Evolutionary conservation across 2,888 invertebrate genomes (phyloP).

Genomic region (Cheilosia urbana): DNA sequence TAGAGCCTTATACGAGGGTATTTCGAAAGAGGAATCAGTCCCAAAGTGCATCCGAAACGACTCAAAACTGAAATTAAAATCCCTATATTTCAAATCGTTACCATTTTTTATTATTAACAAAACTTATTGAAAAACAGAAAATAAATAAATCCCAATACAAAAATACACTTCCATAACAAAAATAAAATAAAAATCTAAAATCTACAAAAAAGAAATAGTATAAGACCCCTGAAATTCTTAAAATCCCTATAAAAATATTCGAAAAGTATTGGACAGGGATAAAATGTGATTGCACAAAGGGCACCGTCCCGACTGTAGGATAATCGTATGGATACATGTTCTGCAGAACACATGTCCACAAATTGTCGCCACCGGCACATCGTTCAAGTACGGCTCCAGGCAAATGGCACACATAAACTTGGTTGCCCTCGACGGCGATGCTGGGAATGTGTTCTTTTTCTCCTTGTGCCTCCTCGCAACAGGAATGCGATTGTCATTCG

Average conservation of each 20-base stretch:
- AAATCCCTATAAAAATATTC: slow-evolving; percentile 53
- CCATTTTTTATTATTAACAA: background rate
- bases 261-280: slow-evolving; percentile 5
- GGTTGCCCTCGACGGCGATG: background rate
- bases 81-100: too few species aligned
- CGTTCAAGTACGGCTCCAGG: slow-evolving; percentile 44
- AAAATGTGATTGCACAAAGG: slow-evolving; percentile 39
- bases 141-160: slow-evolving; percentile 15
- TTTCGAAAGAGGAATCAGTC: too few species aligned
- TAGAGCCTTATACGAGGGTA: too few species aligned
- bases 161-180: slow-evolving; percentile 37
- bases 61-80: too few species aligned
- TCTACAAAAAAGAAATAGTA: background rate
- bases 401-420: slow-evolving; percentile 42
- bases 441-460: slow-evolving; percentile 1
- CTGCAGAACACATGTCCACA: slow-evolving; percentile 59
- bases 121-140: background rate
- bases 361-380: slow-evolving; percentile 50
- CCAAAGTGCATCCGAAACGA: too few species aligned
- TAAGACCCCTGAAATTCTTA: background rate
- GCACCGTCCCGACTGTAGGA: slow-evolving; percentile 30
- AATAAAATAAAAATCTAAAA: background rate
- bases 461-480: background rate
- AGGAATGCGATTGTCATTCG: background rate
- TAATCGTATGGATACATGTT: slow-evolving; percentile 35